A percentile compares a stretch with the other conserved stretches of the same genome.
These are phyloP conservation scores for Tyria jacobaeae DNA, from an alignment of 2,888 invertebrate genomes.

Conservation along the genomic window DNA sequence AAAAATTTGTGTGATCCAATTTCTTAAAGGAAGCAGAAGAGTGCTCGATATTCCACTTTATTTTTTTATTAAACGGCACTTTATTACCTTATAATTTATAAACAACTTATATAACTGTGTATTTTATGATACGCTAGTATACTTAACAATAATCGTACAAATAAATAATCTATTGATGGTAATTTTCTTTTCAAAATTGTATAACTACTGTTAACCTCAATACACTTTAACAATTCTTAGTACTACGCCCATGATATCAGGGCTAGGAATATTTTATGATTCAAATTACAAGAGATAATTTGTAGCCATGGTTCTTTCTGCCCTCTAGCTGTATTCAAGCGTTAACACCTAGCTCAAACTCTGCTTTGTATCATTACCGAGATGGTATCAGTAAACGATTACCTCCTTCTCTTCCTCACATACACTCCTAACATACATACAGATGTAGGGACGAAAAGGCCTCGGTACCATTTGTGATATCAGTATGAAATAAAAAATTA, in stretches of 20 bases:
- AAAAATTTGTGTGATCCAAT: too few relatives aligned
- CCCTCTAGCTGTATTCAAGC: constrained; percentile 12
- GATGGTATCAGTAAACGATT: constrained; percentile 41
- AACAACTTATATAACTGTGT: too few relatives aligned
- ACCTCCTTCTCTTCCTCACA: too few relatives aligned
- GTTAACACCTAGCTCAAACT: constrained; percentile 30
- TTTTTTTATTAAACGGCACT: too few relatives aligned
- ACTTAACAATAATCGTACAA: too few relatives aligned
- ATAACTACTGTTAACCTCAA: background rate
- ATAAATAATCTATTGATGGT: too few relatives aligned
- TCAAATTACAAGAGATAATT: constrained; percentile 2
- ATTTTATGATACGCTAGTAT: too few relatives aligned
- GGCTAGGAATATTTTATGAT: constrained; percentile 8
- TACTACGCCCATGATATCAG: background rate
- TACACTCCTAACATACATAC: constrained; percentile 28
- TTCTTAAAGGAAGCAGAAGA: too few relatives aligned
- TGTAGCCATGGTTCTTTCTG: background rate
- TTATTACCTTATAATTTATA: too few relatives aligned
- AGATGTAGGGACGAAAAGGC: constrained; percentile 16
- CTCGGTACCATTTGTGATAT: constrained; percentile 46
- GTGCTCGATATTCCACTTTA: too few relatives aligned
- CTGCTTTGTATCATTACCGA: constrained; percentile 48
- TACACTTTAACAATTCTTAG: background rate
- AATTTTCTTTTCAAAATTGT: background rate
- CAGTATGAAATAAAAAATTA: constrained; percentile 15